Percentiles rank a stretch among this genome's conserved stretches.
Evolutionary conservation across 2,113 vertebrate genomes (phyloP).

Genomic region (Apodemus speciosus): DNA sequence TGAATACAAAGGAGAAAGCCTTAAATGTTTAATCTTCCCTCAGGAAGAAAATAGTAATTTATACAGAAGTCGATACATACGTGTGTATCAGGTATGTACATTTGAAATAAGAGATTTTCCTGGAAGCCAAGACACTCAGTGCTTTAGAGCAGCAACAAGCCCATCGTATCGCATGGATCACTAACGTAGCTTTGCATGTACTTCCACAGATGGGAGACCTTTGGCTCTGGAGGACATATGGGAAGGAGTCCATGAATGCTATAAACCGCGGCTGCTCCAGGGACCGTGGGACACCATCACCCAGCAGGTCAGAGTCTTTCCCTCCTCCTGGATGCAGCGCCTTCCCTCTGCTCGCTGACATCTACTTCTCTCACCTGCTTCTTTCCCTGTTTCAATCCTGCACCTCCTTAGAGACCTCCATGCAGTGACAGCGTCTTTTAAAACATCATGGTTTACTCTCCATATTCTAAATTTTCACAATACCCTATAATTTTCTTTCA

Average conservation of each 20-base stretch:
- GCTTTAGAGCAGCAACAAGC: slow-evolving; percentile 30
- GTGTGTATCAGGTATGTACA: neutral
- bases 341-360: neutral
- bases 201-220: slow-evolving; percentile 90
- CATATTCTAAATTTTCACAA: neutral
- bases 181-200: slow-evolving; percentile 2
- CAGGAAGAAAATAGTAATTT: slow-evolving; percentile 16
- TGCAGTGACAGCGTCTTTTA: neutral
- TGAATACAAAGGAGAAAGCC: slow-evolving; percentile 29
- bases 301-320: slow-evolving; percentile 89
- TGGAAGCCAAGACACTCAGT: neutral
- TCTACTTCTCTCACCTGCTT: neutral
- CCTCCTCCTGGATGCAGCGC: neutral
- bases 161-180: neutral
- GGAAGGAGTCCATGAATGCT: slow-evolving; percentile 89
- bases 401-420: neutral
- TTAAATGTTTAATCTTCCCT: slow-evolving; percentile 45
- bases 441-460: neutral
- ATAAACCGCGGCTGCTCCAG: slow-evolving; percentile 85
- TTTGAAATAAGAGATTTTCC: slow-evolving; percentile 8
- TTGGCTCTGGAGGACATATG: slow-evolving; percentile 93
- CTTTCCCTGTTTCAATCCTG: neutral
- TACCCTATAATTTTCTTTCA: neutral
- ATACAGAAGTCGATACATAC: neutral
- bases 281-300: slow-evolving; percentile 92